Base-by-base conservation (phyloP, 2,113 vertebrate species). In the Rutilus rutilus region DNA sequence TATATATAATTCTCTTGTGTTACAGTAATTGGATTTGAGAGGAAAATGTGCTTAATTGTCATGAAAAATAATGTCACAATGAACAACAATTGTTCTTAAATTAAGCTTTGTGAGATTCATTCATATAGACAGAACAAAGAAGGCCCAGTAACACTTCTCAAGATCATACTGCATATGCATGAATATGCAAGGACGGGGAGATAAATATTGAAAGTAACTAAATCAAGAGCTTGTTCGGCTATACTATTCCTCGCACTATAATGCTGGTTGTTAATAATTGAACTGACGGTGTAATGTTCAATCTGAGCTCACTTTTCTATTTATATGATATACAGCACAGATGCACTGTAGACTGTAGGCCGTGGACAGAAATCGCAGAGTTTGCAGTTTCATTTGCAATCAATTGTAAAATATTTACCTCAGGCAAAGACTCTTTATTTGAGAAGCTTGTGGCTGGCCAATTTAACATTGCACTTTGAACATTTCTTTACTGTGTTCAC, bases 191-290 rank as follows among this genome's bases (percentile, higher is more conserved):
- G 5, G 4, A 54, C 8, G n/a, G 8, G 33, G 33, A 71, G 42
- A 78, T 78, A 60, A 39, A 78, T 60, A 60, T 8, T 25, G 77
- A 78, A 59, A 78, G 77, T 59, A 6, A 78, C 30, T 10, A 36
- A 78, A 60, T 78, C 19, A 78, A 60, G 54, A 15, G 52, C 33
- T 78, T 78, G 54, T 78, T 78, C 6, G 30, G 30, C 33, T 71
- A 21, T 36, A 71, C 33, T 11, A 9, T 71, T 73, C 11, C 54
- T 60, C 8, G 4, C 83, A 64, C 42, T 85, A 33, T 77, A 74
- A 77, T 50, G 27, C 76, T 5, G 45, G 27, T 47, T 65, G 39
- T 85, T 85, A 65, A 65, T 85, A 85, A 85, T 62, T 85, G 71
- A 77, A 64, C 57, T 36, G 73, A 27, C 42, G 2, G 73, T 27